Evolutionary conservation across 2,113 vertebrate species (phyloP), one percentile per base, ranked within the genome.

Genomic region (Crotophaga sulcirostris): DNA sequence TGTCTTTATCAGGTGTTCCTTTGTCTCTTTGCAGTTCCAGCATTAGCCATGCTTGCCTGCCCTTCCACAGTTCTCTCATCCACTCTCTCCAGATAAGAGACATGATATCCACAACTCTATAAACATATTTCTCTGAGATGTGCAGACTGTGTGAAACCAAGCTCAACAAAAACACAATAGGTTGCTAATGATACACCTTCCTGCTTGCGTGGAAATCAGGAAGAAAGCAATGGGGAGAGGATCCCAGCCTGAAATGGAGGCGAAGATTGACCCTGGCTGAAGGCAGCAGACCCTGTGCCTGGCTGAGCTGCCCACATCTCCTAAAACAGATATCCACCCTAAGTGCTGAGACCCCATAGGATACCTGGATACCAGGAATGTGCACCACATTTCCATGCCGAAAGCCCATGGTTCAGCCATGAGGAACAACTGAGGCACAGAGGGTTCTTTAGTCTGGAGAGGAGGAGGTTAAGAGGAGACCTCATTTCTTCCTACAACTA

Each of bases 11-110:
- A 7, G 60, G 55, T 76, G 84, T 10, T 0, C 49, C 74, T 72
- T 84, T 87, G 68, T 83, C 74, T 72, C 78, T 17, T 34, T 4
- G 14, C 87, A 42, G 59, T 33, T 63, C 33, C 23, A 24, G 66
- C 84, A 59, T 87, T 78, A 84, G 84, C 67, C 87, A 77, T 23
- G 69, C 87, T 81, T 67, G 86, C 82, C 42, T 90, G 60, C 78
- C 60, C 79, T 59, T 49, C 69, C 23, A 74, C 82, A 73, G 78
- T 66, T 31, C 72, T 9, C 87, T 68, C 84, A 82, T 68, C 38
- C 70, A 7, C 7, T 1, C 44, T 56, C 1, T 1, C 49, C 58
- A 69, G 84, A 83, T 62, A 77, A 87, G 70, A 42, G 58, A 55
- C 62, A 29, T 0, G 0, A 72, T 84, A 69, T 33, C 55, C 78